phyloP scores from a whole-genome alignment of 2,888 invertebrate genomes.

The Chaetogeoica ovagalla region DNA sequence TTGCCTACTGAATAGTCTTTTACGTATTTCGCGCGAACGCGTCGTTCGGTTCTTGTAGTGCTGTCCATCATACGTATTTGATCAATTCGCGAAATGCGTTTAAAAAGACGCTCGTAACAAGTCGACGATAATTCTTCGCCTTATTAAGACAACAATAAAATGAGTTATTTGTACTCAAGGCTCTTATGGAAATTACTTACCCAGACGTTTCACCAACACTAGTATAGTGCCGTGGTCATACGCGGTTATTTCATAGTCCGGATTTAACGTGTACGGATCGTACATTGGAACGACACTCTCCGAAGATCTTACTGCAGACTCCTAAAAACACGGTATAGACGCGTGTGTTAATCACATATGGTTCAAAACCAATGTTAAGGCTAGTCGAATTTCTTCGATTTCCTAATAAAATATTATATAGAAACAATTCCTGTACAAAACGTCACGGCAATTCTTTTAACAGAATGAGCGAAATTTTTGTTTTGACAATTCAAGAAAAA shows the following conservation, averaged over 20 bases:
- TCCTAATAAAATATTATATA: conserved; percentile 11
- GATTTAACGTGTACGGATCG: conserved; percentile 90
- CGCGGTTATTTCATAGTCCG: conserved; percentile 90
- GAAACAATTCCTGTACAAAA: too few relatives aligned
- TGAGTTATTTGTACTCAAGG: background rate
- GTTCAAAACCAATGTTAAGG: background rate
- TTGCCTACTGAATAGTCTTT: conserved; percentile 89
- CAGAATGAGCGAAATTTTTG: too few relatives aligned
- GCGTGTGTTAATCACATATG: too few relatives aligned
- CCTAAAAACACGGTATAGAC: background rate
- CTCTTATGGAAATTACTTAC: conserved; percentile 61
- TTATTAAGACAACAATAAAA: conserved; percentile 53
- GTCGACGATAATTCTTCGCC: conserved; percentile 62
- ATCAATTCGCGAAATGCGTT: conserved; percentile 73
- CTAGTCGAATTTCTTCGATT: background rate
- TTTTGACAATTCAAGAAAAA: too few relatives aligned
- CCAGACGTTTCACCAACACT: conserved; percentile 84
- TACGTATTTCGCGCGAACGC: conserved; percentile 85
- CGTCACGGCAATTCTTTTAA: too few relatives aligned
- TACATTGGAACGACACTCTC: conserved; percentile 85
- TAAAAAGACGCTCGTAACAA: conserved; percentile 73
- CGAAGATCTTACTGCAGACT: conserved; percentile 82
- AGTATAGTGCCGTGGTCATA: conserved; percentile 90
- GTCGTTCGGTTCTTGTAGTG: conserved; percentile 72
- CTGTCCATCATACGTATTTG: conserved; percentile 83